Evolutionary conservation across 2,888 invertebrate genomes (phyloP).

Genomic region (Diarsia brunnea): DNA sequence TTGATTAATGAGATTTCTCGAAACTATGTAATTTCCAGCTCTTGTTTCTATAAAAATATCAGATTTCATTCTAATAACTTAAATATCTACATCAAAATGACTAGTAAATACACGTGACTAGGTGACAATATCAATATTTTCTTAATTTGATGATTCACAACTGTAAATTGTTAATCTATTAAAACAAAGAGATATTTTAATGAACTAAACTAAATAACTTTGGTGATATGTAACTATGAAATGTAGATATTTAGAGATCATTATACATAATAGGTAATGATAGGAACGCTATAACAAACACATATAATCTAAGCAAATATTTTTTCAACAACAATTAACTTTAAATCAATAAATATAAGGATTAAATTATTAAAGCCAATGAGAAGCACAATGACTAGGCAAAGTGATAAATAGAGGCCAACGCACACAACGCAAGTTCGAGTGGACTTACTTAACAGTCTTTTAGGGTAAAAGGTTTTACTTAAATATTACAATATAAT

Average conservation of each 20-base stretch:
- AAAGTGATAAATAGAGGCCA: slow-evolving; percentile 67
- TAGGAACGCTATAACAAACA: slow-evolving; percentile 38
- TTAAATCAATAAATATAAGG: slow-evolving; percentile 48
- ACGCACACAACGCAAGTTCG: slow-evolving; percentile 76
- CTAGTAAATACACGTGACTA: slow-evolving; percentile 59
- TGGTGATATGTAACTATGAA: slow-evolving; percentile 64
- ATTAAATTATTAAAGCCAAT: slow-evolving; percentile 61
- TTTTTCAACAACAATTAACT: slow-evolving; percentile 47
- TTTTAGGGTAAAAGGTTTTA: slow-evolving; percentile 79
- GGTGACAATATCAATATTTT: slow-evolving; percentile 34
- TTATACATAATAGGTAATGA: slow-evolving; percentile 24
- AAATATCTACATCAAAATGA: slow-evolving; percentile 55
- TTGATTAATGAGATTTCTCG: slow-evolving; percentile 32
- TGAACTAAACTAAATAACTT: slow-evolving; percentile 37
- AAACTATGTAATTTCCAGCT: slow-evolving; percentile 31
- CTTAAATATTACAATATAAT: slow-evolving; percentile 69
- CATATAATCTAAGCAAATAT: slow-evolving; percentile 38
- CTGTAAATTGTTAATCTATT: slow-evolving; percentile 31
- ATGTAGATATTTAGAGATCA: slow-evolving; percentile 55
- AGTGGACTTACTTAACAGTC: slow-evolving; percentile 85
- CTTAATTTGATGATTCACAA: slow-evolving; percentile 28
- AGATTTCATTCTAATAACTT: slow-evolving; percentile 56
- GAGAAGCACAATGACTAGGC: slow-evolving; percentile 57
- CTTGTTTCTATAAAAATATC: slow-evolving; percentile 67
- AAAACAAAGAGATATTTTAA: slow-evolving; percentile 24